phyloP scores from a whole-genome alignment of 1,140 invertebrate genomes.

The Odontomachus brunneus region DNA sequence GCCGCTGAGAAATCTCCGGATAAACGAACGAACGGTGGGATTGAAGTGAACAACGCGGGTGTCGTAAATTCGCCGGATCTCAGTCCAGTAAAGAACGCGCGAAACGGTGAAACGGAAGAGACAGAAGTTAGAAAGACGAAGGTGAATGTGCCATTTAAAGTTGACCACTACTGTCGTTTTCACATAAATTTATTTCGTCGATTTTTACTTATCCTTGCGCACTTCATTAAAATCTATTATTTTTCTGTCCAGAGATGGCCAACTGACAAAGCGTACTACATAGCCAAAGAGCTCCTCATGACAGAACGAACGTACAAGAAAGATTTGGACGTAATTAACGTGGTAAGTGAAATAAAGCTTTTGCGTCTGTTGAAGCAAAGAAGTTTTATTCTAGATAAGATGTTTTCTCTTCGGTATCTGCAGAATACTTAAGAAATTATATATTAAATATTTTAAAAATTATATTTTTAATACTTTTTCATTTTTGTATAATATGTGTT shows the following conservation, averaged over 20 bases:
- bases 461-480: too few relatives aligned
- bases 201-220: not conserved
- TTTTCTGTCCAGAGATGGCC: slow-evolving; percentile 87
- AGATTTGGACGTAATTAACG: slow-evolving; percentile 96
- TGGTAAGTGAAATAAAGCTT: slow-evolving; percentile 86
- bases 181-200: not conserved
- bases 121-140: slow-evolving; percentile 79
- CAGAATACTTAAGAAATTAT: too few relatives aligned
- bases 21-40: slow-evolving; percentile 73
- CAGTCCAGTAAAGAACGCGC: slow-evolving; percentile 78
- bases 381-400: not conserved
- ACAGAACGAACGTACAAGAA: slow-evolving; percentile 98
- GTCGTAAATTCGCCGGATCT: slow-evolving; percentile 77
- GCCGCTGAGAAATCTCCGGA: slow-evolving; percentile 70
- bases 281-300: slow-evolving; percentile 97
- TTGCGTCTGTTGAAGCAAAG: not conserved
- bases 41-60: slow-evolving; percentile 70
- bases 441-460: too few relatives aligned
- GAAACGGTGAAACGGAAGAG: slow-evolving; percentile 79
- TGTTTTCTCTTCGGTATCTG: not conserved
- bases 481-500: too few relatives aligned
- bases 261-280: slow-evolving; percentile 94
- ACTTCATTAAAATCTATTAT: slow-evolving; percentile 7
- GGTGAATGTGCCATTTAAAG: slow-evolving; percentile 58
- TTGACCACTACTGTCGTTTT: not conserved